Base-by-base conservation (phyloP, 2,888 invertebrate species). In the Abrostola triplasia region DNA sequence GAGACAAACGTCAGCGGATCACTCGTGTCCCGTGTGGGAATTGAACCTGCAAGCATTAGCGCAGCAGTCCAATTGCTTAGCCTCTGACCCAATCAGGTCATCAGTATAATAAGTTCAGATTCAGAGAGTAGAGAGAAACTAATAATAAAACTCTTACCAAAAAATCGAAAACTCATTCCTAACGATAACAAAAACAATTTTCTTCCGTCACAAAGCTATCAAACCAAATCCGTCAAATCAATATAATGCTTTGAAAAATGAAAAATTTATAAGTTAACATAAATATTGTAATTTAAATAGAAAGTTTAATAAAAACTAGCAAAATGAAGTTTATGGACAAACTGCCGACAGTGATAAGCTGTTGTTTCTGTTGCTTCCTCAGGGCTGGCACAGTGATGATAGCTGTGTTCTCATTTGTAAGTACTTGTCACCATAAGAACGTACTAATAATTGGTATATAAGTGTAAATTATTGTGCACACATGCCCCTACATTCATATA, bases 351-450 rank as follows among this genome's bases (percentile, higher is more conserved):
- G 92, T 92, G 0, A 90, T 91, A 58, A 92, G 90, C 79, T 92
- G 92, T 56, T 92, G 92, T n/a, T 92, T 91, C 53, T 92, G 92
- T 69, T 92, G 92, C 38, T 92, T 90, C 41, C 75, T 92, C 0
- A 81, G 92, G 60, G 91, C 91, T 49, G 92, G 92, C 0, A 90
- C 89, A 9, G 86, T 92, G 0, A 80, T 92, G 82, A 92, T 92
- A 49, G 88, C 86, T 0, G 0, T 87, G 0, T 83, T 90, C 40
- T 90, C 91, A 1, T 92, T 92, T 66, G 92, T 92, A 78, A 86
- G 91, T 88, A 71, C 12, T 35, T 38, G 9, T 42, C 5, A 9
- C 5, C 36, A 7, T 11, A 0, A 7, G 6, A 11, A 37, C 35
- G n/a, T 9, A n/a, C 9, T 24, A 4, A 24, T 24, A 24, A 4